Percentiles rank a stretch among this genome's conserved stretches.
Evolutionary conservation across 2,888 invertebrate genomes (phyloP).

Genomic region (Ypsolopha scabrella): DNA sequence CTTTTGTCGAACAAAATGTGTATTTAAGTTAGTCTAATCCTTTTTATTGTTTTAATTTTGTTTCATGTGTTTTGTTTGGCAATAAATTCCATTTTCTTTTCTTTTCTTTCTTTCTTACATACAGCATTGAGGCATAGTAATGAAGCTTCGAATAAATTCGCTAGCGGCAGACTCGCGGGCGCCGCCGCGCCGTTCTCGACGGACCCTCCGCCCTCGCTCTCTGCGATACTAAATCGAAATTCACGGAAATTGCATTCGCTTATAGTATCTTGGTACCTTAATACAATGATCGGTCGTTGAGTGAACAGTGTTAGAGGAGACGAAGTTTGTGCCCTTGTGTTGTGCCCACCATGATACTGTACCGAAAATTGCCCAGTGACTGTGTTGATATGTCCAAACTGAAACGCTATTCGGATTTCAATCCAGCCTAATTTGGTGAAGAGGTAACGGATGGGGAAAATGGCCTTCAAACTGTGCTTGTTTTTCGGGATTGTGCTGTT

Average conservation of each 20-base stretch:
- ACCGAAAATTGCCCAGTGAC: conserved; percentile 3
- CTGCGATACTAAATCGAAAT: conserved; percentile 6
- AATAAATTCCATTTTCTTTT: too few species aligned
- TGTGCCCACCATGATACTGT: background rate
- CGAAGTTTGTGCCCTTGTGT: conserved; percentile 8
- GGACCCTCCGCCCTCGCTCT: conserved; percentile 27
- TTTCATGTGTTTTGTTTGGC: too few species aligned
- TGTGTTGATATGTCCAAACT: conserved; percentile 10
- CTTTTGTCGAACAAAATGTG: too few species aligned
- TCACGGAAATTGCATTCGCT: too few species aligned
- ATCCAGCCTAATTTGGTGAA: conserved; percentile 39
- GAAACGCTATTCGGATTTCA: conserved; percentile 42
- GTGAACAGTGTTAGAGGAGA: conserved; percentile 8
- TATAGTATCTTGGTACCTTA: too few species aligned
- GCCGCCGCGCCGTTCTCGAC: conserved; percentile 62
- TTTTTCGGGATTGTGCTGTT: conserved; percentile 42
- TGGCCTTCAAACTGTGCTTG: conserved; percentile 49
- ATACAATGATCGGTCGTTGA: too few species aligned
- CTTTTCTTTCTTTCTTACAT: too few species aligned
- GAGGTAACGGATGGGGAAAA: too few species aligned
- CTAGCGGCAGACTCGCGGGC: conserved; percentile 47
- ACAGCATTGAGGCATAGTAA: conserved; percentile 94
- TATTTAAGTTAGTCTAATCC: too few species aligned
- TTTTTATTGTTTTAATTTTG: too few species aligned
- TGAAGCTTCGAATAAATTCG: conserved; percentile 89